Evolutionary conservation across 2,888 invertebrate genomes (phyloP), one percentile per base, ranked within the genome.

Genomic region (Ormyrus nitidulus): DNA sequence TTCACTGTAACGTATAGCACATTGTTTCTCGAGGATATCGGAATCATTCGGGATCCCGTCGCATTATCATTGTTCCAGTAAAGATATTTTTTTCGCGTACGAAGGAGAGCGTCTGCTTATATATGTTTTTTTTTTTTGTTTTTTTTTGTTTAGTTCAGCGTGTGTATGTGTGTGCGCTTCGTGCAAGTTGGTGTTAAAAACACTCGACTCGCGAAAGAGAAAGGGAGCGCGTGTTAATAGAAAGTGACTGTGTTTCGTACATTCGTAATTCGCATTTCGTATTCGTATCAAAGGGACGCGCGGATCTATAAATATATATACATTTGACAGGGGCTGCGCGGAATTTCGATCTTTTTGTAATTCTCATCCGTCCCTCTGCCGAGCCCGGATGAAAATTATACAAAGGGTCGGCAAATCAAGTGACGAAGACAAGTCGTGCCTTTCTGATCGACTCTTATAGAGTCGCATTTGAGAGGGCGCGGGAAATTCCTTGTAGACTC

Each of bases 1-100:
- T 72, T 73, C 19, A n/a, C 51, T 11, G 62, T 56, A 54, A n/a
- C 11, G 48, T 69, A 13, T 59, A 19, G 54, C 10, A 6, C 6
- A 70, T 44, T 6, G 10, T 49, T 11, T 56, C 58, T 70, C 49
- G 34, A 34, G 46, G 34, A 34, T 0, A 44, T 48, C 44, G 13
- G 34, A 44, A 8, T 13, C 8, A 53, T 56, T 53, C 34, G 34
- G 80, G 84, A 85, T 85, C 84, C 84, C 85, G 84, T 85, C 85
- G 85, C 86, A 86, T 87, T 88, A 88, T 88, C 85, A 86, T 86
- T 87, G 87, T 88, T 88, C 86, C 87, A 86, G 84, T 85, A 83
- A 84, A 2, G 34, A 34, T 84, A 82, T 84, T 65, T 85, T 71
- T 85, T 64, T 84, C 82, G 81, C 72, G 82, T 80, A 84, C 79